A percentile compares a stretch with the other conserved stretches of the same genome.
Evolutionary conservation across 2,888 invertebrate species (phyloP).

Genomic region (Drosophila meridiana): DNA sequence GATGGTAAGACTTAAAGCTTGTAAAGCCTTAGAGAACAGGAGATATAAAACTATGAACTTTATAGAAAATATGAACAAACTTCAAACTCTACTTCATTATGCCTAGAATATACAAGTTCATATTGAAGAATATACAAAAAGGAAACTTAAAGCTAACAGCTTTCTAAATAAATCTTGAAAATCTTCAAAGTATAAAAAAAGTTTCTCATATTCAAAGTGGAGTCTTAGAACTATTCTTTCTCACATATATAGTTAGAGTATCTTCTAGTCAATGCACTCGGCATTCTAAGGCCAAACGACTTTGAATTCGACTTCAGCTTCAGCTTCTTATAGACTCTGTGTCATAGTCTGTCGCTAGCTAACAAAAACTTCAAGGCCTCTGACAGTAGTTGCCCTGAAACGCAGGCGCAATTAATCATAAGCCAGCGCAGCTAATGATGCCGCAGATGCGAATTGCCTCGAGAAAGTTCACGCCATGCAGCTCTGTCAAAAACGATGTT

Average conservation of each 20-base stretch:
- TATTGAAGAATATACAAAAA: not conserved
- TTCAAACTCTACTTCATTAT: not conserved
- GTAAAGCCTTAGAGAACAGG: too few species aligned
- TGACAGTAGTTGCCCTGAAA: constrained; percentile 9
- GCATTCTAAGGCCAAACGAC: not conserved
- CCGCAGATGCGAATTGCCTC: constrained; percentile 5
- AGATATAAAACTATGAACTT: not conserved
- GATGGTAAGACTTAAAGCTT: not conserved
- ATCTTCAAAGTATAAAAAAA: too few species aligned
- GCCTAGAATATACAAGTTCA: not conserved
- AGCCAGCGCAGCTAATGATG: constrained; percentile 30
- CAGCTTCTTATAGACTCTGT: not conserved
- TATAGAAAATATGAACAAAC: too few species aligned
- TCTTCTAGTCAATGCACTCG: not conserved
- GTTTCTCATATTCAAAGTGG: too few species aligned
- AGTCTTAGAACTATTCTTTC: too few species aligned
- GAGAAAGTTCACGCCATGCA: constrained; percentile 11
- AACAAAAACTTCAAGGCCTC: constrained; percentile 14
- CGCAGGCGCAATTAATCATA: constrained; percentile 27
- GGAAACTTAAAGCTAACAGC: too few species aligned
- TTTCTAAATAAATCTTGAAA: too few species aligned
- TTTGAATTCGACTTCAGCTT: not conserved
- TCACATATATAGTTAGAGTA: not conserved
- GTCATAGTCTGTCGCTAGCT: not conserved
- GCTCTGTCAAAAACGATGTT: not conserved